Evolutionary conservation across 1,140 invertebrate species (phyloP).

Genomic region (Pseudachorutes palmiensis): DNA sequence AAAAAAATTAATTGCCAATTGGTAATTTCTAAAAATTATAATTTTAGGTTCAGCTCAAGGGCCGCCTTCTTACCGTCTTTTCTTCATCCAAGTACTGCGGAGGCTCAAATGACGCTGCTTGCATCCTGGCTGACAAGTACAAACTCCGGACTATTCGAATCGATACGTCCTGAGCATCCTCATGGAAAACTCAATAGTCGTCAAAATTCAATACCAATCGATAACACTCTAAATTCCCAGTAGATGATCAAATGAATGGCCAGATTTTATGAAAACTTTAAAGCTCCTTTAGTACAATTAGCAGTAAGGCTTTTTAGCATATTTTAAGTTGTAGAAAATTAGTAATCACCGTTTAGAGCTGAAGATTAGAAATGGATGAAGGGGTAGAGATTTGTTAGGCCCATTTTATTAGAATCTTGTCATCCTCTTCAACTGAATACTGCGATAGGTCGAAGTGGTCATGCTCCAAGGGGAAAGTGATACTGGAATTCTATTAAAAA

Average conservation of each 20-base stretch:
- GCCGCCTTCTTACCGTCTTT: constrained; percentile 58
- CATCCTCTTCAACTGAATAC: constrained; percentile 75
- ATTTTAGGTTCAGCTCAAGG: constrained; percentile 51
- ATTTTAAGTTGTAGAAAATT: too few species aligned
- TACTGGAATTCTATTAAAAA: constrained; percentile 52
- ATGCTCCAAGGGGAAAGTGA: constrained; percentile 67
- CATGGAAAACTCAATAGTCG: too few species aligned
- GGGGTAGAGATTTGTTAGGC: too few species aligned
- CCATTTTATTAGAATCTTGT: constrained; percentile 64
- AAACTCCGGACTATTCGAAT: constrained; percentile 52
- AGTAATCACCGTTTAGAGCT: too few species aligned
- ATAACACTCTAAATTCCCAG: too few species aligned
- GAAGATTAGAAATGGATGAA: too few species aligned
- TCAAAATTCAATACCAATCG: too few species aligned
- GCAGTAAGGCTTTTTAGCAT: too few species aligned
- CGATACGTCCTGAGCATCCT: constrained; percentile 43
- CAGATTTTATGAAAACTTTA: too few species aligned
- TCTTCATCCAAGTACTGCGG: constrained; percentile 60
- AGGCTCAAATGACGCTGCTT: constrained; percentile 57
- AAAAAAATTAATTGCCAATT: constrained; percentile 2
- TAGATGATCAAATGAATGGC: too few species aligned
- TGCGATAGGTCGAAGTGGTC: constrained; percentile 67
- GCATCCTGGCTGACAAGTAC: constrained; percentile 51
- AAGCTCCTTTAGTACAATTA: too few species aligned
- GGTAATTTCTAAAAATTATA: neutral